Percentiles rank a stretch among this genome's conserved stretches.
phyloP scores from a whole-genome alignment of 1,140 invertebrate genomes.

The Pseudomyrmex concolor region DNA sequence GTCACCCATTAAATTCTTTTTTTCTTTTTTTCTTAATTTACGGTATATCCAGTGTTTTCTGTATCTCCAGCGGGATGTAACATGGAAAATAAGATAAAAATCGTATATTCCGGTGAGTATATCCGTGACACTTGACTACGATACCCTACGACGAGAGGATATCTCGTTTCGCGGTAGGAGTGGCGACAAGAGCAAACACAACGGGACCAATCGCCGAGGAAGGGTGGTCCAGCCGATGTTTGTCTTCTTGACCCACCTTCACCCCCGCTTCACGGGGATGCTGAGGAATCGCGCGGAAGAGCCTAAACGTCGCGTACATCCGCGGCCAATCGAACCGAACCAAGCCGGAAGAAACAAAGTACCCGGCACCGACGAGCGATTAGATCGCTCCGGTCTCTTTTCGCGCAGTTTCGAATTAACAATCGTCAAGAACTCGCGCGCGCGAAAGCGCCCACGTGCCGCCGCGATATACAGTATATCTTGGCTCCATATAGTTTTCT shows the following conservation, averaged over 20 bases:
- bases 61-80: conserved; percentile 12
- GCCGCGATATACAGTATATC: background rate
- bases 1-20: background rate
- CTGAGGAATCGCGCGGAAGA: conserved; percentile 64
- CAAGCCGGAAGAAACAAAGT: conserved; percentile 57
- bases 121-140: conserved; percentile 2
- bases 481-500: background rate
- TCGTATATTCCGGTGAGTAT: background rate
- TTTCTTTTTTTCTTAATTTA: background rate
- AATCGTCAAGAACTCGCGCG: conserved; percentile 40
- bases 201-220: conserved; percentile 77
- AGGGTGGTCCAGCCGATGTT: conserved; percentile 78
- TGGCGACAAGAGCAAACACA: conserved; percentile 78
- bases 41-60: background rate
- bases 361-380: conserved; percentile 29
- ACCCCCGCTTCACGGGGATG: conserved; percentile 62
- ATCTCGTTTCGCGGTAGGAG: conserved; percentile 64
- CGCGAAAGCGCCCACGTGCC: background rate
- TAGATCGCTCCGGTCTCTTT: conserved; percentile 47
- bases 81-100: conserved; percentile 35
- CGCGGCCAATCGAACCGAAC: conserved; percentile 68
- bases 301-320: conserved; percentile 28
- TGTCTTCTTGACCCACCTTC: conserved; percentile 71
- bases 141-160: conserved; percentile 19
- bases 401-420: conserved; percentile 66